These are phyloP conservation scores for Cheilosia pagana DNA, from an alignment of 2,888 invertebrate genomes.

Conservation along the genomic window DNA sequence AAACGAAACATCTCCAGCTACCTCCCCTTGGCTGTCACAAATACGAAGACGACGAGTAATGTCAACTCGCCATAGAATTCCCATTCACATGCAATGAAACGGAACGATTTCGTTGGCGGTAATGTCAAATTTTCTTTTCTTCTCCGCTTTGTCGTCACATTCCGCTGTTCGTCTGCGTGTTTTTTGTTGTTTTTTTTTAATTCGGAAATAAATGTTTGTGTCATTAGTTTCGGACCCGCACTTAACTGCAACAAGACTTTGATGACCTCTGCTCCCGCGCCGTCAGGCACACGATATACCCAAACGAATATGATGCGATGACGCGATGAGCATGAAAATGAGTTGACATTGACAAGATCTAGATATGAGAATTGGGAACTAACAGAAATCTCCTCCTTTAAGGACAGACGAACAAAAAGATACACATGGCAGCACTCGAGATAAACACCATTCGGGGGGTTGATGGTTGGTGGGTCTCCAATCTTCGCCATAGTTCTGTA, in stretches of 20 bases:
- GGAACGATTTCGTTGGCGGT: conserved; percentile 1
- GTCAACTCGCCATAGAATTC: conserved; percentile 12
- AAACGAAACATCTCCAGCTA: conserved; percentile 23
- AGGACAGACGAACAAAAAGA: conserved; percentile 31
- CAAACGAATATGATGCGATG: not conserved
- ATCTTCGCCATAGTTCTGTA: not conserved
- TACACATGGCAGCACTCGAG: conserved; percentile 65
- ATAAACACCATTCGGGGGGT: conserved; percentile 50
- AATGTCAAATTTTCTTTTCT: conserved; percentile 41
- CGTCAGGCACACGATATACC: conserved; percentile 45
- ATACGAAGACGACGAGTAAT: too few species aligned
- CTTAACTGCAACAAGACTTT: conserved; percentile 58
- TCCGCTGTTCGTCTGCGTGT: conserved; percentile 13
- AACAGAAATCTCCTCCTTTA: conserved; percentile 52
- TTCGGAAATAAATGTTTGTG: conserved; percentile 66
- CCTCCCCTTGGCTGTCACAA: conserved; percentile 10
- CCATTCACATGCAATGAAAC: conserved; percentile 18
- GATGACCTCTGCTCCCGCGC: conserved; percentile 1
- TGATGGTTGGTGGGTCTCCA: conserved; percentile 59
- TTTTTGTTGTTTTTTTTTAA: too few species aligned
- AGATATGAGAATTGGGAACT: conserved; percentile 54
- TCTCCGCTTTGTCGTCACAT: not conserved
- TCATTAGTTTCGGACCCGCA: conserved; percentile 70
- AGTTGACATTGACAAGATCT: conserved; percentile 65
- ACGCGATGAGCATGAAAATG: conserved; percentile 16